These are phyloP conservation scores for Pedetes capensis DNA, from an alignment of 2,113 vertebrate genomes.

Conservation along the genomic window DNA sequence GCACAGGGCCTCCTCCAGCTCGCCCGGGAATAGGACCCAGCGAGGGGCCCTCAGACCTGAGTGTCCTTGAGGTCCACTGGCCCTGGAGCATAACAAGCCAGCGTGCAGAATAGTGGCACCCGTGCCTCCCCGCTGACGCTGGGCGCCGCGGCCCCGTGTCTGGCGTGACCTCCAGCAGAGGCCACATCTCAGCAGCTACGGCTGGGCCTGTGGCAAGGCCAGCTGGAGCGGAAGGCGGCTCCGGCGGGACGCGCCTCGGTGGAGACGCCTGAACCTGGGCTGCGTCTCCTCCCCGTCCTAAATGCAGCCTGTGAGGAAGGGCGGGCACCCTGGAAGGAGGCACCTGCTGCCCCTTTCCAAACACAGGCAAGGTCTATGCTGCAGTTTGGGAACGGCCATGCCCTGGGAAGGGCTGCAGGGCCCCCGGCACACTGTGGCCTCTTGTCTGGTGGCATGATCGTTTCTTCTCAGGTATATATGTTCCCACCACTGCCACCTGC, in stretches of 20 bases:
- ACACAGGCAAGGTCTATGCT: background rate
- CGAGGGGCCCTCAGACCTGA: background rate
- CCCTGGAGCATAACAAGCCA: background rate
- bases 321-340: background rate
- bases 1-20: no score
- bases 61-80: no score
- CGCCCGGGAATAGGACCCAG: no score
- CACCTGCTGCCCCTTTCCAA: background rate
- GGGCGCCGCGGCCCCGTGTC: background rate
- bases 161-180: no score
- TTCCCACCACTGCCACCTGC: background rate
- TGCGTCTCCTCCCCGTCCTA: no score
- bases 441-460: background rate
- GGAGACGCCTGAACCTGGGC: no score
- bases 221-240: no score
- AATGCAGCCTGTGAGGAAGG: accelerated
- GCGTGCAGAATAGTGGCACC: accelerated
- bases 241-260: no score
- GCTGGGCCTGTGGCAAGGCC: no score
- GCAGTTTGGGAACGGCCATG: no score
- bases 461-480: background rate
- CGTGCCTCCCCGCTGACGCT: accelerated
- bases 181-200: no score
- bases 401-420: background rate
- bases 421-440: background rate